Evolutionary conservation across 2,113 vertebrate genomes (phyloP), one percentile per base, ranked within the genome.

Genomic region (Odontesthes bonariensis): DNA sequence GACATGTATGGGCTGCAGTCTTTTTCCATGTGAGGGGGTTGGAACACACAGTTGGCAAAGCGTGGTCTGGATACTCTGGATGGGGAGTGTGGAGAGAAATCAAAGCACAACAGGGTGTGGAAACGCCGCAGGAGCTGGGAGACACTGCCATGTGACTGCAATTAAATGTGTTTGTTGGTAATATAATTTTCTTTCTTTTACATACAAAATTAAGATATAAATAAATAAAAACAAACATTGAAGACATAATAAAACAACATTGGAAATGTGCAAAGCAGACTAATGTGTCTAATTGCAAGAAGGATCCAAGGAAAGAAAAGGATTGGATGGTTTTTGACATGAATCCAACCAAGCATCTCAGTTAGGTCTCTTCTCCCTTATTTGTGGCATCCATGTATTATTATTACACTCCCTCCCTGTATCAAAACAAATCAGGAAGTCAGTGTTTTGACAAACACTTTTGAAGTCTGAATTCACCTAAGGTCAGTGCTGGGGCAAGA

Each of bases 81-180:
- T 79, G 20, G 90, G 88, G 59, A 88, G 91, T 47, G 83, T 90
- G 19, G 92, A 90, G 4, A 92, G 77, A 92, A 90, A 94, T 85
- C 81, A 88, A 86, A 85, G 80, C 57, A 44, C 40, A 63, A 38
- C 55, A 44, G 66, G 35, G 10, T 8, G 35, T 38, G 35, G 7
- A 75, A 62, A 78, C 56, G 63, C 17, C 47, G 62, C 62, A 54
- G 52, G 16, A 55, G 44, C 61, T 2, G 3, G 35, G 40, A 22
- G 23, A 70, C 52, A 35, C 57, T 35, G 66, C 71, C 35, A 35
- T 54, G 63, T 85, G 73, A 80, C 59, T 51, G 11, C n/a, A 9
- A 31, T 35, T 64, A 61, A 71, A 47, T 53, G 71, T 53, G 17
- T 4, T 2, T 49, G 46, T n/a, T 49, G 8, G 46, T 47, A 19